Evolutionary conservation across 1,140 invertebrate species (phyloP).

Genomic region (Apocrypta bakeri): DNA sequence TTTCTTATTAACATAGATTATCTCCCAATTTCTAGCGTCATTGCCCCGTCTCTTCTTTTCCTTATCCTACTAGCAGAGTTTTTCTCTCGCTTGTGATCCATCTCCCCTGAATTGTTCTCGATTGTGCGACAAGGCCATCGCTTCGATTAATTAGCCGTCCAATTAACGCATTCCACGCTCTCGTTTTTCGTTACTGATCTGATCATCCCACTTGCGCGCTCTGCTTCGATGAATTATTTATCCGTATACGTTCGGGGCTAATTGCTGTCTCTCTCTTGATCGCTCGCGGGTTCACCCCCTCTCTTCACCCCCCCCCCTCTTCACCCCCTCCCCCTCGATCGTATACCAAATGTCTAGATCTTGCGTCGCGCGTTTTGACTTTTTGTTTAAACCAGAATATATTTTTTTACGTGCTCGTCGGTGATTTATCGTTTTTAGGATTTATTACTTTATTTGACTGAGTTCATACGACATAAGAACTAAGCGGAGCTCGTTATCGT

Average conservation of each 20-base stretch:
- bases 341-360: conserved; percentile 11
- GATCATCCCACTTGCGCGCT: not conserved
- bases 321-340: no score
- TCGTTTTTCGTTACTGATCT: conserved; percentile 12
- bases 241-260: conserved; percentile 50
- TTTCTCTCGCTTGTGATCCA: not conserved
- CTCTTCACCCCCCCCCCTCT: no score
- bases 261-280: conserved; percentile 49
- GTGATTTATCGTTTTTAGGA: not conserved
- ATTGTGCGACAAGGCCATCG: conserved; percentile 48
- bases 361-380: not conserved
- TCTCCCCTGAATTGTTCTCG: conserved; percentile 30
- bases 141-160: conserved; percentile 61
- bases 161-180: conserved; percentile 57
- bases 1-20: not conserved
- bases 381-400: no score
- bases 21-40: not conserved
- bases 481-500: no score
- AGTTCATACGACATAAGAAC: no score
- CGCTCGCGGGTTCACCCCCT: no score
- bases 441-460: no score
- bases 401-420: no score
- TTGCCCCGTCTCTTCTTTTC: not conserved
- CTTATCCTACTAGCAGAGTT: not conserved
- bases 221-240: conserved; percentile 64